A percentile compares a stretch with the other conserved stretches of the same genome.
Conservation (phyloP, 2,113 vertebrate genomes). For the Oryzias javanicus region DNA sequence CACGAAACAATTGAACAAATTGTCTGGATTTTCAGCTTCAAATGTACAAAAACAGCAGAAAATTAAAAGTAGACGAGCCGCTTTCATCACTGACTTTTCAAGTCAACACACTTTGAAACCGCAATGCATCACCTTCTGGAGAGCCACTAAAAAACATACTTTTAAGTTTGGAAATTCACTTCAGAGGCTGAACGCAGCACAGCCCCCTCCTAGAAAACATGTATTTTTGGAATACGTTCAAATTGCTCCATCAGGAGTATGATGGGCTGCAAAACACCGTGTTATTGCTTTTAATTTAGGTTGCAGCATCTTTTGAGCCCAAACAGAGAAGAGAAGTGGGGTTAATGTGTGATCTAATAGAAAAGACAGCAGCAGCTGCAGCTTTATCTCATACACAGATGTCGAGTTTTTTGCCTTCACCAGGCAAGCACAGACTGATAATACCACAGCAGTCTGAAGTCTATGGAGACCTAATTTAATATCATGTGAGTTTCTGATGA, state of each 20-base stretch:
- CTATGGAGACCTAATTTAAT: neutral
- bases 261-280: neutral
- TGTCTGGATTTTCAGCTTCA: neutral
- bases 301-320: slow-evolving; percentile 1
- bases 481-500: neutral
- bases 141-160: too few relatives aligned
- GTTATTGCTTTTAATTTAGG: slow-evolving; percentile 8
- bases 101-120: neutral
- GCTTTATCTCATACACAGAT: neutral
- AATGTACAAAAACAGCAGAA: too few relatives aligned
- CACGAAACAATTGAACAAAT: neutral
- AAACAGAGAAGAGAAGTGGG: slow-evolving; percentile 27
- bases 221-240: slow-evolving; percentile 1
- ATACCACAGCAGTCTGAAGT: neutral
- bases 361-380: slow-evolving; percentile 8
- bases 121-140: too few relatives aligned
- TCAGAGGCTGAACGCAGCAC: neutral
- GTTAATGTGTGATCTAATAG: slow-evolving; percentile 16
- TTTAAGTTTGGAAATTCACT: neutral
- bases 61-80: neutral
- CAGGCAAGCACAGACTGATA: neutral
- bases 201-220: neutral
- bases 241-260: slow-evolving; percentile 1
- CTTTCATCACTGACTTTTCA: slow-evolving; percentile 23
- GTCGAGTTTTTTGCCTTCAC: neutral